phyloP scores from a whole-genome alignment of 2,113 vertebrate species.

The Calidris pygmaea region DNA sequence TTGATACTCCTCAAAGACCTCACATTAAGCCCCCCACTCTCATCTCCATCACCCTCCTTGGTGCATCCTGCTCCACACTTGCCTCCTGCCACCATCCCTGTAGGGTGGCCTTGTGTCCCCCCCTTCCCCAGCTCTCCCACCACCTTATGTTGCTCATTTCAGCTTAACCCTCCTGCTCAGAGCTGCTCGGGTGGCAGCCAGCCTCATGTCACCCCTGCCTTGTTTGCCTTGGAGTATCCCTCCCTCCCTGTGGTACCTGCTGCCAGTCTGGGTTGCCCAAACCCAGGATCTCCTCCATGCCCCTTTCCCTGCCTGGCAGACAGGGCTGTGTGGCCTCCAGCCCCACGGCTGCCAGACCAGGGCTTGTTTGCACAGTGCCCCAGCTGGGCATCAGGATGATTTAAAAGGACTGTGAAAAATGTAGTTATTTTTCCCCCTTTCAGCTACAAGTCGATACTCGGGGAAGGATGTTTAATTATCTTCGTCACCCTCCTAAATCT shows the following conservation, averaged over 20 bases:
- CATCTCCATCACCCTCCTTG: neutral
- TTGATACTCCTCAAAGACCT: neutral
- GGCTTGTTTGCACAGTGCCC: neutral
- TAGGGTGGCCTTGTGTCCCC: neutral
- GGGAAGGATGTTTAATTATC: slow-evolving; percentile 70
- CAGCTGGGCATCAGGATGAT: slow-evolving; percentile 30
- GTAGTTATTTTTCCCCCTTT: slow-evolving; percentile 63
- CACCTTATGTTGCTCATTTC: accelerated
- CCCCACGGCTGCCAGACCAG: neutral
- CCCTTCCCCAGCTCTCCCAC: neutral
- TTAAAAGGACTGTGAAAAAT: slow-evolving; percentile 66
- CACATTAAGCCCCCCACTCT: neutral
- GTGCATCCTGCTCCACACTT: neutral
- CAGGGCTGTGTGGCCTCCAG: neutral
- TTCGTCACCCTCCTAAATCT: slow-evolving; percentile 70
- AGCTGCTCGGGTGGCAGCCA: neutral
- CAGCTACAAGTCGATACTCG: slow-evolving; percentile 64
- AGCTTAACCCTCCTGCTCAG: neutral
- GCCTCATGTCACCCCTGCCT: accelerated
- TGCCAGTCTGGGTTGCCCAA: neutral
- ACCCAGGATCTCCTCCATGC: neutral
- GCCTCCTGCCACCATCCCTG: neutral
- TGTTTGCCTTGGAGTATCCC: neutral
- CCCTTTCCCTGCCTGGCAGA: neutral
- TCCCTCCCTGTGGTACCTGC: accelerated